phyloP scores from a whole-genome alignment of 2,888 invertebrate species.

The Adela reaumurella region DNA sequence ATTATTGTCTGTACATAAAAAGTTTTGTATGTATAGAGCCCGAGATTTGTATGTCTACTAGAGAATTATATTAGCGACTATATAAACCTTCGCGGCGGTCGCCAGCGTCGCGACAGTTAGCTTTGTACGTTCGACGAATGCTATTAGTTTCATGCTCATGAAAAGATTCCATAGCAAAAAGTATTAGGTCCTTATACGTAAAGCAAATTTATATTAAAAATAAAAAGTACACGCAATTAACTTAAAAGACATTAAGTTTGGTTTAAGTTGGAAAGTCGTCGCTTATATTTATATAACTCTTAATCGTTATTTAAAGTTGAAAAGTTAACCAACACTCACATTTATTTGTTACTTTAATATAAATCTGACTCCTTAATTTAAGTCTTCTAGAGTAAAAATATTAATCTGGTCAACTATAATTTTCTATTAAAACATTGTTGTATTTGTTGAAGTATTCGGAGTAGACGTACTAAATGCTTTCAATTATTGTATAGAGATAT shows the following conservation, averaged over 20 bases:
- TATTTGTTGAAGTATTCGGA: conserved; percentile 43
- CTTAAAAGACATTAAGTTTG: conserved; percentile 43
- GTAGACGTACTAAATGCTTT: conserved; percentile 47
- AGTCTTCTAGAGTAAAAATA: conserved; percentile 48
- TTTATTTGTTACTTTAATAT: conserved; percentile 48
- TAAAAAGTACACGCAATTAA: conserved; percentile 49
- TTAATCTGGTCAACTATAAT: conserved; percentile 44
- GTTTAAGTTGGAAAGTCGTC: conserved; percentile 32
- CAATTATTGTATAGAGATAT: conserved; percentile 45
- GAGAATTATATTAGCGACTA: conserved; percentile 2
- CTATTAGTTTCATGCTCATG: conserved; percentile 18
- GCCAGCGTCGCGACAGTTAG: conserved; percentile 32
- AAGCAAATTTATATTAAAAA: conserved; percentile 34
- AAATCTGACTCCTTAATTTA: conserved; percentile 47
- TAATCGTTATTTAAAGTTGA: conserved; percentile 29
- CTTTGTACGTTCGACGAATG: conserved; percentile 17
- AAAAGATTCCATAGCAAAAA: conserved; percentile 24
- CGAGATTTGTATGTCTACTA: neutral
- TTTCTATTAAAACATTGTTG: conserved; percentile 54
- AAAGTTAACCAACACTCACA: conserved; percentile 56
- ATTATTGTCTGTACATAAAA: neutral
- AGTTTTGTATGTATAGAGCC: neutral
- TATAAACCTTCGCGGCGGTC: conserved; percentile 21
- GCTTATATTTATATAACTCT: conserved; percentile 45
- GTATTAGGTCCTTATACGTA: neutral